Evolutionary conservation across 2,888 invertebrate genomes (phyloP), one percentile per base, ranked within the genome.

Genomic region (Erebia palarica): DNA sequence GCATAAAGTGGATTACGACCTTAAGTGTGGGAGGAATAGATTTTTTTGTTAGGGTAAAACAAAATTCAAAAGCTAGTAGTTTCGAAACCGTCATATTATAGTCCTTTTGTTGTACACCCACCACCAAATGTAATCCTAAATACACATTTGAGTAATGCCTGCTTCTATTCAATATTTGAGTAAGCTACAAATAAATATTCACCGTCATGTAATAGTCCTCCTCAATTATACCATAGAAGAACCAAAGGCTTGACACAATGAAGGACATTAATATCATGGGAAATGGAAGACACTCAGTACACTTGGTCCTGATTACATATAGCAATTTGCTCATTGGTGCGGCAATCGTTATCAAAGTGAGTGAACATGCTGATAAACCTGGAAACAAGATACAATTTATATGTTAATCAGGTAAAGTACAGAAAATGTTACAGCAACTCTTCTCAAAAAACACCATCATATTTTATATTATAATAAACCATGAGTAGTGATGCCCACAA

Each of bases 211-310:
- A 98, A 60, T 92, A 85, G 88, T 99, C 98, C 66, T 95, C 92
- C 76, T 97, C 94, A 63, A 98, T 89, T 66, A 95, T 85, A 47
- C 98, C 98, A 90, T 98, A 99, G 1, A 96, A 84, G 76, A 96
- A 95, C 98, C 99, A 99, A 78, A 97, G 95, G 36, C 95, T 87
- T 10, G 97, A 96, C 8, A 97, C 97, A 67, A 97, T 88, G 84
- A 98, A 96, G 53, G 97, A 96, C 84, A 96, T 95, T 58, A 96
- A 87, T 84, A 98, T 98, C 82, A 98, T 94, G 5, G 97, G 97
- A 84, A 98, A 97, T 44, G 98, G 98, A 79, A 99, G 94, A 84
- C 96, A 96, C 80, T 98, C 97, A 0, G 97, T 96, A 84, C 95
- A 97, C 86, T 96, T 96, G 8, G 96, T 95, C 85, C 94, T 95